Evolutionary conservation across 2,113 vertebrate genomes (phyloP), one percentile per base, ranked within the genome.

Genomic region (Oncorhynchus kisutch): DNA sequence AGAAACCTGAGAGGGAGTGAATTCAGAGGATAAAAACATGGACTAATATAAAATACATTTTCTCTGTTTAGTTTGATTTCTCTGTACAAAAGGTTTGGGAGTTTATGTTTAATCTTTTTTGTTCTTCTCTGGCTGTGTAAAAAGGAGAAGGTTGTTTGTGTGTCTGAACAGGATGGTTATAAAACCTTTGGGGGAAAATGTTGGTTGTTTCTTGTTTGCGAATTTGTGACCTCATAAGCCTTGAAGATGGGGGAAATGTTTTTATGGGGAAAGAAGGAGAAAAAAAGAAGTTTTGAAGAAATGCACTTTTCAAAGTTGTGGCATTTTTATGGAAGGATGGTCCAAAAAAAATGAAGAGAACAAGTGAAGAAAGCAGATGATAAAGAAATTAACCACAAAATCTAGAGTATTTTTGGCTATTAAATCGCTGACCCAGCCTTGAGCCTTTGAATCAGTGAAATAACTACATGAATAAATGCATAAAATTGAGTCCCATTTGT

Each of bases 21-120:
- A 91, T 91, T 89, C 84, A 89, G 87, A 91, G 88, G 90, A 92
- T 90, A 73, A 91, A 89, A 87, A 88, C 87, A 86, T 86, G 92
- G 93, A 94, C 92, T 94, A 93, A 94, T 93, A 91, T 92, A 93
- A 92, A 85, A 94, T 88, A 93, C 86, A 77, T 90, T 93, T 93
- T 93, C 91, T 92, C 91, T 91, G 92, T 92, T 92, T 94, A 91
- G 93, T 93, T 94, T 93, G 91, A 90, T 90, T 94, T 93, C 89
- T 93, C 91, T 94, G 91, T 94, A 91, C 89, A 93, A 93, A 94
- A 94, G 92, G 91, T 94, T 94, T 94, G 93, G 93, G 91, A 94
- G 92, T 94, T 94, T 94, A 93, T 92, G 92, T 93, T 93, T 88
- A 92, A 93, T 92, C 91, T 82, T 88, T 74, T 90, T 91, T 92